Evolutionary conservation across 2,888 invertebrate genomes (phyloP).

Genomic region (Drosophila sordidula): DNA sequence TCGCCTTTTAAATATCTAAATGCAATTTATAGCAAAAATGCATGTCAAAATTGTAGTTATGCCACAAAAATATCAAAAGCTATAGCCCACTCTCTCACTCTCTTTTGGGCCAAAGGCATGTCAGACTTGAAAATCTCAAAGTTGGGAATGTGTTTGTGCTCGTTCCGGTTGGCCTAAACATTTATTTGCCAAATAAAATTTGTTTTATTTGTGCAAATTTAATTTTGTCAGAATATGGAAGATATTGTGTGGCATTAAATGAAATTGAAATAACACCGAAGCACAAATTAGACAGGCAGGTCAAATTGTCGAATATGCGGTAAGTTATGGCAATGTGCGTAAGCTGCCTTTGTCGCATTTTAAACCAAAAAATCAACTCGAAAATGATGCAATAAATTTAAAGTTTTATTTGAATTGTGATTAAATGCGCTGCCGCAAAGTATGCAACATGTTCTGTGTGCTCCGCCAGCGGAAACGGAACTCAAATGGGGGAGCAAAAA

Average conservation of each 20-base stretch:
- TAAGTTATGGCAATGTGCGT: not conserved
- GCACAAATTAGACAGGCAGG: not conserved
- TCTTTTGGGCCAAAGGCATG: not conserved
- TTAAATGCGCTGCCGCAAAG: slow-evolving; percentile 33
- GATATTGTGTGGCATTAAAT: not conserved
- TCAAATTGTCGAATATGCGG: not conserved
- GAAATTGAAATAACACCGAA: not conserved
- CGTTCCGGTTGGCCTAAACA: not conserved
- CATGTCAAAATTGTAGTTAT: not conserved
- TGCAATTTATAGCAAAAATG: not conserved
- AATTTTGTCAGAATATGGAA: not conserved
- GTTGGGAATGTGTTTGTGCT: not conserved
- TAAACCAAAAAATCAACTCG: not conserved
- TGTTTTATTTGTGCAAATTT: not conserved
- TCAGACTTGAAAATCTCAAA: not conserved
- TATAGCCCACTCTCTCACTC: not conserved
- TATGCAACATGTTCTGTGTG: slow-evolving; percentile 45
- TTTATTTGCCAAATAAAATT: not conserved
- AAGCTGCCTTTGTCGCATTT: slow-evolving; percentile 2
- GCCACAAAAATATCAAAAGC: too few relatives aligned
- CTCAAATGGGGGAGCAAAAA: slow-evolving; percentile 14
- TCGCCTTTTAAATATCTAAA: not conserved
- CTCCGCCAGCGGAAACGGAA: slow-evolving; percentile 10
- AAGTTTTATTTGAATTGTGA: slow-evolving; percentile 19
- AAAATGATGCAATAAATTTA: slow-evolving; percentile 30